Conservation (phyloP, 2,888 invertebrate genomes). For the Tenodera sinensis region DNA sequence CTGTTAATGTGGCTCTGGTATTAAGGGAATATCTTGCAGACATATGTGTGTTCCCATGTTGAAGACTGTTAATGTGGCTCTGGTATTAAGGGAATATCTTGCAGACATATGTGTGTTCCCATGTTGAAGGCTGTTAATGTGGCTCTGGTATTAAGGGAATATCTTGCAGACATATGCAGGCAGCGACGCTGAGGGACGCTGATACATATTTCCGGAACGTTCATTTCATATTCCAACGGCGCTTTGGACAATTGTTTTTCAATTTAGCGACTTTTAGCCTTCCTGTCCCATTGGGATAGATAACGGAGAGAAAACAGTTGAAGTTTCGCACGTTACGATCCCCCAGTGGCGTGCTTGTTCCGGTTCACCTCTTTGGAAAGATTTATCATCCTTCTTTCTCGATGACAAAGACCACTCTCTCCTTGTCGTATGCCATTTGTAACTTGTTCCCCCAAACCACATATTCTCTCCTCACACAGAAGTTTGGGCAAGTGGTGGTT, state of each 20-base stretch:
- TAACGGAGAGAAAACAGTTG: background rate
- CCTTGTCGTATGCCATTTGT: background rate
- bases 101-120: no score
- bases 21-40: no score
- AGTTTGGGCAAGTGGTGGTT: background rate
- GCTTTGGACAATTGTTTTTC: background rate
- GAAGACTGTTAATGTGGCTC: no score
- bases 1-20: no score
- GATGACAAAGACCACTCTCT: background rate
- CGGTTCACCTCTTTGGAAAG: background rate
- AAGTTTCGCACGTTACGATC: background rate
- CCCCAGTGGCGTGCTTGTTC: background rate
- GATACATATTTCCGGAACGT: background rate
- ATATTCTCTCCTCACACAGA: background rate
- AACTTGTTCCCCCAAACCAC: background rate
- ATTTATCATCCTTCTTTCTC: background rate
- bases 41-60: no score
- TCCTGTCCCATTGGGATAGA: background rate
- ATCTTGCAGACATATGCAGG: no score
- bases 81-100: no score
- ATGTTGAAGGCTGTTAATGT: no score
- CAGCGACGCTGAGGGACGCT: background rate
- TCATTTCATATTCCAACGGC: background rate
- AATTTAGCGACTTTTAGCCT: background rate
- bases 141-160: no score